phyloP scores from a whole-genome alignment of 2,113 vertebrate genomes.

The Hylia prasina region DNA sequence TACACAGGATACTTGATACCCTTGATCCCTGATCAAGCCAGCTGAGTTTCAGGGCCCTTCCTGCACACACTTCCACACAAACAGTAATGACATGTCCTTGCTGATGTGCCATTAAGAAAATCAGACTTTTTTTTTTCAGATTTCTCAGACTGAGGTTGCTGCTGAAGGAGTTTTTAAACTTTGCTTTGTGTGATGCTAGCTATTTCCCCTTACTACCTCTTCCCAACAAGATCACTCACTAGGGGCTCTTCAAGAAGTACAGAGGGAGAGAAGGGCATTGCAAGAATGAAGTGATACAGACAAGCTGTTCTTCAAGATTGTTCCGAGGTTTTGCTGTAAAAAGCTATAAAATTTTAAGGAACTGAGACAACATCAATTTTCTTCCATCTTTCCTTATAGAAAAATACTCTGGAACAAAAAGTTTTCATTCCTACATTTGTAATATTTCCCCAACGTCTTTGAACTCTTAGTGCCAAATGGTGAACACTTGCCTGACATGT shows the following conservation, averaged over 20 bases:
- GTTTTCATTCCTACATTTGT: neutral
- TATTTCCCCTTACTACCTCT: neutral
- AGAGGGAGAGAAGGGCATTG: neutral
- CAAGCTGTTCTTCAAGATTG: neutral
- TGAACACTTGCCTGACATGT: neutral
- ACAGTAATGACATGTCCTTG: neutral
- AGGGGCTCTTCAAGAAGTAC: neutral
- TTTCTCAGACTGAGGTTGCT: neutral
- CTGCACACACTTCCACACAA: neutral
- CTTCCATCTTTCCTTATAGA: neutral
- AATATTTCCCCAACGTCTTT: neutral
- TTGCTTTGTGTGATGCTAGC: neutral
- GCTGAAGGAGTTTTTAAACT: neutral
- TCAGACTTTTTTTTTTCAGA: neutral
- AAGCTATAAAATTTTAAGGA: neutral
- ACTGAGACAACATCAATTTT: neutral
- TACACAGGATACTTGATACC: accelerated
- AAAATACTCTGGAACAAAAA: neutral
- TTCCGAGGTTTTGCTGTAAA: neutral
- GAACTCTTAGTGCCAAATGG: neutral
- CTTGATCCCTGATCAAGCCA: too few species aligned
- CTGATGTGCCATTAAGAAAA: neutral
- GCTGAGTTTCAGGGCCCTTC: neutral
- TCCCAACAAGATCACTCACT: neutral
- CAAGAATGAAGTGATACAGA: neutral